Evolutionary conservation across 2,113 vertebrate species (phyloP).

Genomic region (Sisor rabdophorus): DNA sequence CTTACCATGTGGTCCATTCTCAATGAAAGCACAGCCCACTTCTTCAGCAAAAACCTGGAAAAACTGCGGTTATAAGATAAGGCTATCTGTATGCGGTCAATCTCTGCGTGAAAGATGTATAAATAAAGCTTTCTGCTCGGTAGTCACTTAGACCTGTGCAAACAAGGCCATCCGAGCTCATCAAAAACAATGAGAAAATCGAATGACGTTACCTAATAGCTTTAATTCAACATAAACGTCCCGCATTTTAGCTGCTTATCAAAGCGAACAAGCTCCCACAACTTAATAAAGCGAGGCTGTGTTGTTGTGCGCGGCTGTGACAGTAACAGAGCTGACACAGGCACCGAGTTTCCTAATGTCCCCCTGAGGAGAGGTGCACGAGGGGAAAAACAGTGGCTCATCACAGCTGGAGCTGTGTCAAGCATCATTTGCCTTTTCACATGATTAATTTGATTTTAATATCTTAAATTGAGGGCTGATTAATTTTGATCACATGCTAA

Average conservation of each 20-base stretch:
- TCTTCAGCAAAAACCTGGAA: background rate
- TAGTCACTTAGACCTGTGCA: background rate
- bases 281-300: conserved; percentile 99
- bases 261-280: conserved; percentile 79
- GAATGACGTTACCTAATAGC: conserved; percentile 9
- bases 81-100: background rate
- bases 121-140: background rate
- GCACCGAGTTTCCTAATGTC: conserved; percentile 93
- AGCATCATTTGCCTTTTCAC: conserved; percentile 99
- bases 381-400: conserved; percentile 94
- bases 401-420: conserved; percentile 98
- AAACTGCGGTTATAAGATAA: background rate
- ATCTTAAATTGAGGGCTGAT: conserved; percentile 99
- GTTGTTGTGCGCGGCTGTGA: conserved; percentile 76
- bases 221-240: conserved; percentile 1
- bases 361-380: conserved; percentile 91
- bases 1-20: background rate
- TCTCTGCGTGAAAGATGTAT: background rate
- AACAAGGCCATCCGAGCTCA: background rate
- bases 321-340: conserved; percentile 99
- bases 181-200: background rate
- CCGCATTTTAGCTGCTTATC: conserved; percentile 26
- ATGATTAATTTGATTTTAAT: conserved; percentile 99
- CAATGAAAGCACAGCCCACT: background rate
- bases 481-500: conserved; percentile 99